phyloP scores from a whole-genome alignment of 2,888 invertebrate species.

The Nesidiocoris tenuis region DNA sequence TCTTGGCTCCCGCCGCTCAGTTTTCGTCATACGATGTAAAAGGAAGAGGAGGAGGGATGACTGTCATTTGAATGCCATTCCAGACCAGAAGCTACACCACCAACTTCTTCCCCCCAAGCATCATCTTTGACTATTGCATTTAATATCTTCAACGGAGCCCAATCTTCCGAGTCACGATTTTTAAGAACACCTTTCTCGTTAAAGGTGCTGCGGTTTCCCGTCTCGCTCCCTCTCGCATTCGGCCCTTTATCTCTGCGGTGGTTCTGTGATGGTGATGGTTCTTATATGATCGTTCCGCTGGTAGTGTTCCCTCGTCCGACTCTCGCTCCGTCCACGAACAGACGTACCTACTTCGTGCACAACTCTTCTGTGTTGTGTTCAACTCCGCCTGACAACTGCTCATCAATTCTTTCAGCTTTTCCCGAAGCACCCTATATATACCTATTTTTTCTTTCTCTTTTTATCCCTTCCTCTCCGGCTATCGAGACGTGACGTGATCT shows the following conservation, averaged over 20 bases:
- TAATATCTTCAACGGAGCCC: slow-evolving; percentile 40
- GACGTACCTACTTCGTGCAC: slow-evolving; percentile 10
- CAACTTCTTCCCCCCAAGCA: slow-evolving; percentile 12
- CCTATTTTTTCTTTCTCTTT: background rate
- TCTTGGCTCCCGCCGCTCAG: background rate
- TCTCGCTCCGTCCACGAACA: background rate
- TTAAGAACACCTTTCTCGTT: slow-evolving; percentile 43
- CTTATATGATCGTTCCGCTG: background rate
- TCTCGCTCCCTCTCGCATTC: slow-evolving; percentile 17
- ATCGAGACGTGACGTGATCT: no score
- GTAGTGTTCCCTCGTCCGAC: background rate
- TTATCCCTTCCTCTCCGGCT: no score
- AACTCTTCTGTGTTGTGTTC: slow-evolving; percentile 2
- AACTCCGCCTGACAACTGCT: slow-evolving; percentile 18
- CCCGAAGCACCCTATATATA: no score
- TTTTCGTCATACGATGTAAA: background rate
- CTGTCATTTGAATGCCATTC: slow-evolving; percentile 47
- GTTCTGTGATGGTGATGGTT: background rate
- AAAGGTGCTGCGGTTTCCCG: slow-evolving; percentile 36
- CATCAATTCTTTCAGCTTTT: slow-evolving; percentile 29
- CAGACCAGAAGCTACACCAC: slow-evolving; percentile 43
- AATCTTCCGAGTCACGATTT: slow-evolving; percentile 41
- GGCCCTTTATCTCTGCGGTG: slow-evolving; percentile 7
- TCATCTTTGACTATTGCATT: slow-evolving; percentile 41
- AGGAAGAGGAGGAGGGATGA: slow-evolving; percentile 2